Percentiles rank a stretch among this genome's conserved stretches.
phyloP scores from a whole-genome alignment of 2,888 invertebrate species.

The Athalia rosae region DNA sequence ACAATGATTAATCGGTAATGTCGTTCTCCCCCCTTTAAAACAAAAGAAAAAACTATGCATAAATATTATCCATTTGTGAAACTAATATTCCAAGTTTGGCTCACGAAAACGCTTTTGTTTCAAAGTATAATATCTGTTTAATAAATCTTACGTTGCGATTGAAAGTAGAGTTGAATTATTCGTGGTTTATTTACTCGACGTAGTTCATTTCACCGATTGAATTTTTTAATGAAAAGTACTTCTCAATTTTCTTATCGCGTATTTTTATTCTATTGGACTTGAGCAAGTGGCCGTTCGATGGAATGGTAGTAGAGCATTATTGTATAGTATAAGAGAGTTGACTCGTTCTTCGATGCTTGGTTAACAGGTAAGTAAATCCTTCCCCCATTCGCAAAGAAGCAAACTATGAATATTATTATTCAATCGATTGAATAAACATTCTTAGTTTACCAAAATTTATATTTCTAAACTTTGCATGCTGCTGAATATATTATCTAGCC shows the following conservation, averaged over 20 bases:
- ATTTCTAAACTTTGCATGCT: conserved; percentile 71
- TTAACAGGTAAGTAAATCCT: conserved; percentile 27
- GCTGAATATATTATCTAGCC: conserved; percentile 77
- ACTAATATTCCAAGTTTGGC: too few relatives aligned
- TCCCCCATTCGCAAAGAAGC: background rate
- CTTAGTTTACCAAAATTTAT: conserved; percentile 46
- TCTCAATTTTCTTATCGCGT: background rate
- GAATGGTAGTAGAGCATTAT: conserved; percentile 33
- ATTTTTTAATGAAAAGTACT: background rate
- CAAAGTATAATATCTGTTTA: background rate
- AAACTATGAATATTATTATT: conserved; percentile 36
- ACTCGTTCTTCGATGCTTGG: conserved; percentile 9
- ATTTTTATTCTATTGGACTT: background rate
- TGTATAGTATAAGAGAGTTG: conserved; percentile 11
- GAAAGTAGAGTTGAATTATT: too few relatives aligned
- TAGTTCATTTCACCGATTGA: background rate
- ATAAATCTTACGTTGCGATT: background rate
- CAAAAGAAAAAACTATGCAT: background rate
- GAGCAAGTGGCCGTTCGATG: conserved; percentile 3
- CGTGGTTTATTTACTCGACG: too few relatives aligned
- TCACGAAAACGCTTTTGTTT: background rate
- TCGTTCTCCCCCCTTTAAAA: background rate
- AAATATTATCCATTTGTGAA: background rate
- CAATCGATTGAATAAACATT: conserved; percentile 29
- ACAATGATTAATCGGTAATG: background rate